Percentiles rank a stretch among this genome's conserved stretches.
Evolutionary conservation across 2,888 invertebrate genomes (phyloP).

Genomic region (Pseudoips prasinana): DNA sequence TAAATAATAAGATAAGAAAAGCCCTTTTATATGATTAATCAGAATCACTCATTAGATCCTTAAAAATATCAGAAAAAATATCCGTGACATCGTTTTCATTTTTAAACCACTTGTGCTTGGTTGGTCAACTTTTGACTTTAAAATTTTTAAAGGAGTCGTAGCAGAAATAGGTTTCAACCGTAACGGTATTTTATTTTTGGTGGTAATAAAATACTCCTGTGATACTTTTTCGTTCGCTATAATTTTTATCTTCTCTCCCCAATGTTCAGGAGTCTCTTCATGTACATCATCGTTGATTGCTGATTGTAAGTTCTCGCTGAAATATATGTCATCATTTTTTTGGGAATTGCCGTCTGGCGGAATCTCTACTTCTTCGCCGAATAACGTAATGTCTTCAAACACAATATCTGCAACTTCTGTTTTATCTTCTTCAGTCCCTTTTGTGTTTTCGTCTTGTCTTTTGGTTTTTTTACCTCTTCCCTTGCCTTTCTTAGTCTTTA

Average conservation of each 20-base stretch:
- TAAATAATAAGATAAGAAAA: too few relatives aligned
- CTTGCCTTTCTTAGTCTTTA: conserved; percentile 8
- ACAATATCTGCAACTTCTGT: conserved; percentile 14
- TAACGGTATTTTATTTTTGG: conserved; percentile 10
- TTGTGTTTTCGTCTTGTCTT: conserved; percentile 12
- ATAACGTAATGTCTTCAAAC: conserved; percentile 15
- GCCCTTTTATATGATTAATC: too few relatives aligned
- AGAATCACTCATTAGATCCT: conserved; percentile 4
- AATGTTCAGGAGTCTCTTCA: conserved; percentile 11
- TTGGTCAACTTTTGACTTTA: conserved; percentile 5
- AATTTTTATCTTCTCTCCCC: too few relatives aligned
- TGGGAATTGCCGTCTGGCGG: too few relatives aligned
- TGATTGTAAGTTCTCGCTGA: conserved; percentile 3
- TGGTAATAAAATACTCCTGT: conserved; percentile 16
- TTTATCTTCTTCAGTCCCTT: conserved; percentile 11
- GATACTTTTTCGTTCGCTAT: conserved; percentile 14
- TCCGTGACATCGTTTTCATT: conserved; percentile 1
- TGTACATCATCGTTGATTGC: conserved; percentile 7
- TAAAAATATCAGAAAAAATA: background rate
- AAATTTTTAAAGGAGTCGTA: conserved; percentile 7
- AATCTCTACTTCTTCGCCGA: conserved; percentile 14
- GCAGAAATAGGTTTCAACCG: conserved; percentile 8
- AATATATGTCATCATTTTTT: conserved; percentile 7
- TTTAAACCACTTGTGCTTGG: conserved; percentile 14
- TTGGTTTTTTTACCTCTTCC: conserved; percentile 16